Percentiles rank a stretch among this genome's conserved stretches.
Evolutionary conservation across 2,888 invertebrate species (phyloP).

Genomic region (Acholoe squamosa): DNA sequence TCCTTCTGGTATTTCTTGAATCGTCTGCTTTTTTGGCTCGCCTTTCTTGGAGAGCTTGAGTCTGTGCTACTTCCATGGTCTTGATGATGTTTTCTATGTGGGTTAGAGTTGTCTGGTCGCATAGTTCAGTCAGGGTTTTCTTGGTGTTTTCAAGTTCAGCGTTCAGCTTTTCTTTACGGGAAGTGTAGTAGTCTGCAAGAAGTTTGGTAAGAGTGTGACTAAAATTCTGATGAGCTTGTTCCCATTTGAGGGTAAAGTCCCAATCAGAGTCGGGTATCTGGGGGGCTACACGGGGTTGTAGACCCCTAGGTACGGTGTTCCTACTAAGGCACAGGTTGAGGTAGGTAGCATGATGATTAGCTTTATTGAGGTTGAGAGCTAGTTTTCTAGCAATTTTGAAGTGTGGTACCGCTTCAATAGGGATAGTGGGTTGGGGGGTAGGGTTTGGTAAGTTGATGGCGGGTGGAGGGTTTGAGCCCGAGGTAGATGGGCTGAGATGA

Average conservation of each 20-base stretch:
- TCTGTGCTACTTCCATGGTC: neutral
- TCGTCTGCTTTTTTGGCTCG: neutral
- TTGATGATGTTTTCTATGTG: neutral
- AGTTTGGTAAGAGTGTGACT: neutral
- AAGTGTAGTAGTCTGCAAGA: neutral
- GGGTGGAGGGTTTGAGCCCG: no score
- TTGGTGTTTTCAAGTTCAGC: neutral
- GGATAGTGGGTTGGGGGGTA: no score
- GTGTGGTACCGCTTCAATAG: neutral
- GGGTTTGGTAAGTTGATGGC: no score
- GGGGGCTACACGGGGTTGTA: neutral
- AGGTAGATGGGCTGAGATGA: no score
- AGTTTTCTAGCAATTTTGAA: neutral
- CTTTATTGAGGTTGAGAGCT: neutral
- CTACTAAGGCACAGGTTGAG: neutral
- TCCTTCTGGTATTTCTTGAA: slow-evolving; percentile 4
- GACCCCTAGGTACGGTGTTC: neutral
- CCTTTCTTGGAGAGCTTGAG: neutral
- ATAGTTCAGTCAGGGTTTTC: neutral
- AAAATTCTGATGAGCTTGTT: slow-evolving; percentile 16
- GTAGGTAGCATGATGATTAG: neutral
- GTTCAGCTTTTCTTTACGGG: no score
- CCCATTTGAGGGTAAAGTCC: slow-evolving; percentile 38
- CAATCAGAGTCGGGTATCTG: neutral
- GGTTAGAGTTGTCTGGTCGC: neutral